Conservation (phyloP, 1,140 invertebrate species). For the Argopecten irradians region DNA sequence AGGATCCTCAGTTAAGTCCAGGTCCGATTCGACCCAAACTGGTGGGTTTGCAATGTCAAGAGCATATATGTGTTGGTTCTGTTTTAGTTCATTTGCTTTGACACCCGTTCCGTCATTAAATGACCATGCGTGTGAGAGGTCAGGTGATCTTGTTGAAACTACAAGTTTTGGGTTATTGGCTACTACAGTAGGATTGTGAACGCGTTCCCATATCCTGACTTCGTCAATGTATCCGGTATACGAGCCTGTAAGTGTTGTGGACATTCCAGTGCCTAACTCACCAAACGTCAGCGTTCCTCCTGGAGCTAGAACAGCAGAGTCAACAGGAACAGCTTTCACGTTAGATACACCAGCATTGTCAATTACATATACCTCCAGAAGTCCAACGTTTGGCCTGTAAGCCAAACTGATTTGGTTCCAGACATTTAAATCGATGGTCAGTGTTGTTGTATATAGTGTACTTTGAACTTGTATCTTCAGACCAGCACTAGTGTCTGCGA, state of each 20-base stretch:
- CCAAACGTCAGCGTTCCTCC: slow-evolving; percentile 56
- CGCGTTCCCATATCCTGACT: slow-evolving; percentile 60
- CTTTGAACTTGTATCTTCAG: slow-evolving; percentile 48
- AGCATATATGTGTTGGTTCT: slow-evolving; percentile 43
- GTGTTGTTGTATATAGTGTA: slow-evolving; percentile 34
- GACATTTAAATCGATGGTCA: slow-evolving; percentile 44
- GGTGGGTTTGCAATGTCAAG: slow-evolving; percentile 44
- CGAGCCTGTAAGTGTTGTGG: slow-evolving; percentile 30
- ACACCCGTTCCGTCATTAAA: slow-evolving; percentile 55
- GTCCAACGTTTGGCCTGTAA: slow-evolving; percentile 35
- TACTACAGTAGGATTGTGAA: slow-evolving; percentile 58
- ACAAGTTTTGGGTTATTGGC: slow-evolving; percentile 44
- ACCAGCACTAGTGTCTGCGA: slow-evolving; percentile 46
- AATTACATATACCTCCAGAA: slow-evolving; percentile 55
- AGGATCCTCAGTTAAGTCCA: slow-evolving; percentile 38
- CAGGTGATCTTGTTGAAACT: slow-evolving; percentile 49
- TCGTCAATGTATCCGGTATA: slow-evolving; percentile 59
- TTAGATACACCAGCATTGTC: slow-evolving; percentile 27
- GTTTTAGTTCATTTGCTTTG: slow-evolving; percentile 46
- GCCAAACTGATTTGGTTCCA: slow-evolving; percentile 58
- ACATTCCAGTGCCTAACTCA: slow-evolving; percentile 36
- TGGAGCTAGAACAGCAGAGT: slow-evolving; percentile 39
- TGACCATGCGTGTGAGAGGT: slow-evolving; percentile 54
- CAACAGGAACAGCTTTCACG: slow-evolving; percentile 50
- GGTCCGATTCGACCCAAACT: slow-evolving; percentile 52